A percentile compares a stretch with the other conserved stretches of the same genome.
Conservation (phyloP, 2,797 vertebrate species). For the Scomberomorus guttatus region DNA sequence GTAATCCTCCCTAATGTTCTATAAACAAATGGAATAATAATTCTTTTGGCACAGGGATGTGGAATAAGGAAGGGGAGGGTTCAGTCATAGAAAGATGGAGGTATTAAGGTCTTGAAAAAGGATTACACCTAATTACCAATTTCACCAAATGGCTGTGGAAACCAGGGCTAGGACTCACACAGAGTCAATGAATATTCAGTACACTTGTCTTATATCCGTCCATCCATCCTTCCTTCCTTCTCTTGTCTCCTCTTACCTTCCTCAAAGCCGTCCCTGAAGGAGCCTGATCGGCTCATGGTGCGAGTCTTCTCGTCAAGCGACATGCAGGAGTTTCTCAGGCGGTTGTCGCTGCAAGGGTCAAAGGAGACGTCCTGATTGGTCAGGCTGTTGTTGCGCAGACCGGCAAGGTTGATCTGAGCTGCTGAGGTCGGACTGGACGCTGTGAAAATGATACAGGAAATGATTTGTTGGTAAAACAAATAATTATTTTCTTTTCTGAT, state of each 20-base stretch:
- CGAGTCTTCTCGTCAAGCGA: slow-evolving; percentile 96
- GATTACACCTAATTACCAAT: slow-evolving; percentile 53
- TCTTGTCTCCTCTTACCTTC: slow-evolving; percentile 88
- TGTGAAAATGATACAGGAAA: slow-evolving; percentile 53
- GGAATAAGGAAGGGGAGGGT: slow-evolving; percentile 30
- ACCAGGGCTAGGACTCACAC: slow-evolving; percentile 19
- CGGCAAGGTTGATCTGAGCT: slow-evolving; percentile 91
- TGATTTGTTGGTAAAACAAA: neutral
- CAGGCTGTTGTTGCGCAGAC: slow-evolving; percentile 93
- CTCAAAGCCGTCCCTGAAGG: slow-evolving; percentile 97
- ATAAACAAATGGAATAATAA: slow-evolving; percentile 68
- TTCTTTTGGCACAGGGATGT: slow-evolving; percentile 38
- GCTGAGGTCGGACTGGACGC: slow-evolving; percentile 92
- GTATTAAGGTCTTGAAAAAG: slow-evolving; percentile 10
- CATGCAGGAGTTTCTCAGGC: slow-evolving; percentile 97
- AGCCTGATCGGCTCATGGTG: slow-evolving; percentile 97
- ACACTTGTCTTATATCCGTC: neutral
- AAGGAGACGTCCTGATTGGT: slow-evolving; percentile 91
- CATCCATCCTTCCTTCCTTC: neutral
- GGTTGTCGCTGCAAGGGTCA: slow-evolving; percentile 89
- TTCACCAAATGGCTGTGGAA: slow-evolving; percentile 16
- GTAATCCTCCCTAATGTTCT: slow-evolving; percentile 69
- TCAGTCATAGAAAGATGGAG: neutral
- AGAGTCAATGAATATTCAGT: neutral
- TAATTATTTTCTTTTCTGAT: neutral